These are phyloP conservation scores for Alfaro cultratus DNA, from an alignment of 2,797 vertebrate species.

Conservation along the genomic window DNA sequence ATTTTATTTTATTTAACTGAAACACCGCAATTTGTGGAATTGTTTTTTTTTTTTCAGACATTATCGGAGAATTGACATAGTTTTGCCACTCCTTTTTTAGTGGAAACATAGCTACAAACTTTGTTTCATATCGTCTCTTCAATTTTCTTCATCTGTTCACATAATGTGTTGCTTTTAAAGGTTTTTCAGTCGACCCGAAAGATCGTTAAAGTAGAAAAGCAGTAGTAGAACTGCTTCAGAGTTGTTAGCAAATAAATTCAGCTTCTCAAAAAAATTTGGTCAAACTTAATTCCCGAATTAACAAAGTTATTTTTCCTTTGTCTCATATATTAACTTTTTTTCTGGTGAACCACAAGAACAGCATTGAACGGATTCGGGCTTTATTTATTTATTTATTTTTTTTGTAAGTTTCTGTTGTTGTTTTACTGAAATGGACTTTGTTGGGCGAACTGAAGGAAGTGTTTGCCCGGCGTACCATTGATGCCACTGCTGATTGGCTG, in stretches of 20 bases:
- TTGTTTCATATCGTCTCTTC: neutral
- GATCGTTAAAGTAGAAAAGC: too few relatives aligned
- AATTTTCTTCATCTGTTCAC: neutral
- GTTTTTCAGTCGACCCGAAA: too few relatives aligned
- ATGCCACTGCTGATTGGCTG: slow-evolving; percentile 2
- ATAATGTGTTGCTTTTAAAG: neutral
- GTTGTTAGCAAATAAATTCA: neutral
- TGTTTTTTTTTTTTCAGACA: too few relatives aligned
- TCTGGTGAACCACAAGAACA: neutral
- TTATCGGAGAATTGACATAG: too few relatives aligned
- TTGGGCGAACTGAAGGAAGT: neutral
- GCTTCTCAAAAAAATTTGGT: neutral
- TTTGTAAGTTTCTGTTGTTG: neutral
- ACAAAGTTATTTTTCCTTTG: neutral
- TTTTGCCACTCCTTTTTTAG: too few relatives aligned
- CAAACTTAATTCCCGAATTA: neutral
- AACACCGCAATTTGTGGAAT: too few relatives aligned
- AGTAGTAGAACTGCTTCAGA: neutral
- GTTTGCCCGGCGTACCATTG: neutral
- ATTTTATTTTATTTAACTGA: too few relatives aligned
- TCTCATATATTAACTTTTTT: neutral
- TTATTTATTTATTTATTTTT: neutral
- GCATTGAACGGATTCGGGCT: neutral
- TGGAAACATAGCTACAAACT: too few relatives aligned
- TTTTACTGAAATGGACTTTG: neutral